These are phyloP conservation scores for Campylomormyrus tamandua DNA, from an alignment of 2,113 vertebrate genomes.

Conservation along the genomic window DNA sequence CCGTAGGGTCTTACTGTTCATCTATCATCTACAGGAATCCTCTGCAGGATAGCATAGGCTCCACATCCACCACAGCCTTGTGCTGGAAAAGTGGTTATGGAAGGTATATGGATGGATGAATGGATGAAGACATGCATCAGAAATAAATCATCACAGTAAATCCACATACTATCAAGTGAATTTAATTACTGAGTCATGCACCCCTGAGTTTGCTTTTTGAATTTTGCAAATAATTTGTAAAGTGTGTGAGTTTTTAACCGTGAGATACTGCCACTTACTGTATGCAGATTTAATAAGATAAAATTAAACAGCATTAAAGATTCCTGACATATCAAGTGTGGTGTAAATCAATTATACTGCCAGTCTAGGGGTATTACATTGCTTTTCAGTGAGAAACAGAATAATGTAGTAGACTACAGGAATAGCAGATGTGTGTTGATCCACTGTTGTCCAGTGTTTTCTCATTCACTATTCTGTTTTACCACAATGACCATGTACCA, in stretches of 20 bases:
- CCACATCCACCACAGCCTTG: background rate
- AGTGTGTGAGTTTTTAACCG: background rate
- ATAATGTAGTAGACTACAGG: background rate
- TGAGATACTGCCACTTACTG: background rate
- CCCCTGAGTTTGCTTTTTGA: background rate
- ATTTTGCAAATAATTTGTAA: background rate
- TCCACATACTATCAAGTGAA: background rate
- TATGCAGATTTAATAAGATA: background rate
- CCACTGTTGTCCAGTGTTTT: background rate
- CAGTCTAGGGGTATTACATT: background rate
- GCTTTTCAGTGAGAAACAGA: background rate
- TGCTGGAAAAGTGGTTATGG: background rate
- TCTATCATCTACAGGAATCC: background rate
- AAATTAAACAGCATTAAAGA: background rate
- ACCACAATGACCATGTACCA: background rate
- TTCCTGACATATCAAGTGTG: background rate
- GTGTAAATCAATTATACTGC: background rate
- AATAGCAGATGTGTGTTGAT: background rate
- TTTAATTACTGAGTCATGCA: background rate
- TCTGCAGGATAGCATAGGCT: background rate
- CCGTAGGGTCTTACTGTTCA: background rate
- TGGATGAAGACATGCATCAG: background rate
- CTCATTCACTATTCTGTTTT: background rate
- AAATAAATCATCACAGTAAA: background rate
- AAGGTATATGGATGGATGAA: background rate